These are phyloP conservation scores for Chaetophractus vellerosus DNA, from an alignment of 2,797 vertebrate species.

Conservation along the genomic window DNA sequence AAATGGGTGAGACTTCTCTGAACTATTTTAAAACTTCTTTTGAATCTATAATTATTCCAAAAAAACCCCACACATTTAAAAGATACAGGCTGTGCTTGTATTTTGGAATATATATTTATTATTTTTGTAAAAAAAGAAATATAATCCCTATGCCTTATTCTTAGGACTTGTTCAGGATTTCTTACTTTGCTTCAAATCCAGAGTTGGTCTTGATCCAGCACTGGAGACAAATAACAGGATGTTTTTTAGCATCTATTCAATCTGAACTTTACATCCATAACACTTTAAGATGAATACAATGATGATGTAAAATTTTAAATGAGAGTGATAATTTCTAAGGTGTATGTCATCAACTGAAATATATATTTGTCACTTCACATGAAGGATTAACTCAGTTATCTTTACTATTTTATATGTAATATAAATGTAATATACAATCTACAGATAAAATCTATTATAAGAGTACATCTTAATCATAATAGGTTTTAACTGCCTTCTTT, in stretches of 20 bases:
- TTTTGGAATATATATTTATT: neutral
- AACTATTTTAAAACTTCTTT: neutral
- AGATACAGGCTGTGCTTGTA: neutral
- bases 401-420: neutral
- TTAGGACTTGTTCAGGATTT: neutral
- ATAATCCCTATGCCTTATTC: neutral
- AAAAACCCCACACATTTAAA: neutral
- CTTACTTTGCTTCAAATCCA: neutral
- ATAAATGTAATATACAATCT: neutral
- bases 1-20: neutral
- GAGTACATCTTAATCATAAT: neutral
- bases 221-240: neutral
- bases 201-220: neutral
- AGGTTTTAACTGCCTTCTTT: neutral
- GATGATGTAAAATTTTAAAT: conserved; percentile 35
- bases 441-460: neutral
- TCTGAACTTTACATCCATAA: neutral
- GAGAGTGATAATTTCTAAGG: neutral
- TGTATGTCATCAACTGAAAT: neutral
- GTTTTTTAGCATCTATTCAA: neutral
- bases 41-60: conserved; percentile 10
- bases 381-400: neutral
- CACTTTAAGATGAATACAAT: neutral
- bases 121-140: conserved; percentile 4
- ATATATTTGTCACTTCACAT: neutral